Base-by-base conservation (phyloP, 2,888 invertebrate species). In the Aelia acuminata region DNA sequence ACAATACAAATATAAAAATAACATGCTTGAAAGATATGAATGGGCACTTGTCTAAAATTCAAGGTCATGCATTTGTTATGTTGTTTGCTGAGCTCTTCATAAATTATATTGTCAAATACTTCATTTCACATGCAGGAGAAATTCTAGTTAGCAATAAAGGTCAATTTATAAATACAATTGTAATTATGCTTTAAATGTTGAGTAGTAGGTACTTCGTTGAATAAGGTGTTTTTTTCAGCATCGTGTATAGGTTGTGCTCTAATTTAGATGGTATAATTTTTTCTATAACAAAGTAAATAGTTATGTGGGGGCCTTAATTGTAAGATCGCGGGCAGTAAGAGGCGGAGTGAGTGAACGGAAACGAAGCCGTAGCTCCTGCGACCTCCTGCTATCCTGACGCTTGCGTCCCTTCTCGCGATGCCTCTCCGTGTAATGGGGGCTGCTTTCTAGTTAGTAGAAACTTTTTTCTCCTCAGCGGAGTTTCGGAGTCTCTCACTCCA, bases 361-460 rank as follows among this genome's bases (percentile, higher is more conserved):
- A 57, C 85, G 70, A 22, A 47, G 43, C 15, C 31, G 43, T 35
- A 89, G 88, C 89, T 75, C 70, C 87, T 84, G 22, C 53, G 13
- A 63, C 18, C 84, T 26, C 53, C 63, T 85, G 84, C 11, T 31
- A n/a, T 88, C 39, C 86, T 53, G 57, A 39, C 26, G 26, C 35
- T 18, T 39, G 84, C 84, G 57, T 75, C 85, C 85, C 84, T 84
- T 88, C 84, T 88, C 35, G 22, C 7, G 43, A 49, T 88, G 88
- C 88, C 88, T 80, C 84, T 50, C 22, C 49, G 3, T 8, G 50
- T 10, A n/a, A 31, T 26, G 85, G 85, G 84, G 84, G 84, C 88
- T 80, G 80, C 84, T 50, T 84, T 48, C 43, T 47, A 84, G 63
- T 87, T 48, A 48, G 48, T 39, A 84, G 35, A 22, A 10, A 3